Conservation (phyloP, 2,888 invertebrate species). For the Machimus rusticus region DNA sequence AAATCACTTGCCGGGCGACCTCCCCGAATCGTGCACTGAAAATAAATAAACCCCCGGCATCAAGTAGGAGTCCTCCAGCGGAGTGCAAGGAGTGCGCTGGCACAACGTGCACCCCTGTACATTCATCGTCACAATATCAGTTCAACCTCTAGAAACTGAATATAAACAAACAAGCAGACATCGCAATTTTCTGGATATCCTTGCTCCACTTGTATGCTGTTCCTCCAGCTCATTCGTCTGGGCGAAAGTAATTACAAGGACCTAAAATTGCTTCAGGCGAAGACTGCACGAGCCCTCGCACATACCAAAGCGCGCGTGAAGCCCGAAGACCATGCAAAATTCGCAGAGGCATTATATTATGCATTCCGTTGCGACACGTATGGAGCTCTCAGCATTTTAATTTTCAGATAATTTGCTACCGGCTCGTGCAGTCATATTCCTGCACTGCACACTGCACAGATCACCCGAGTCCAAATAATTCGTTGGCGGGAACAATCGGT, state of each 20-base stretch:
- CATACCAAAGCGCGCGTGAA: not conserved
- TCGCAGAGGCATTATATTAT: not conserved
- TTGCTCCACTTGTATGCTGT: slow-evolving; percentile 19
- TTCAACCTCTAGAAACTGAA: slow-evolving; percentile 23
- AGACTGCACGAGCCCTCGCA: slow-evolving; percentile 17
- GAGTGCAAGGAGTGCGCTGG: not conserved
- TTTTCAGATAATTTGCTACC: slow-evolving; percentile 36
- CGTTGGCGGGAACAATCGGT: not conserved
- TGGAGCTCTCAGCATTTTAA: slow-evolving; percentile 22
- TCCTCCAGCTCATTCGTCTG: slow-evolving; percentile 16
- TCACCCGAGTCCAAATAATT: not conserved
- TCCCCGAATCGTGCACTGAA: slow-evolving; percentile 17
- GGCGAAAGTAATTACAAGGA: slow-evolving; percentile 39
- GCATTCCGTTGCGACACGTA: slow-evolving; percentile 31
- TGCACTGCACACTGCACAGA: not conserved
- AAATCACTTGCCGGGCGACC: slow-evolving; percentile 33
- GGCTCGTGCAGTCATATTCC: not conserved
- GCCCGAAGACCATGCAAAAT: slow-evolving; percentile 23
- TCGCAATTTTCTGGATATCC: slow-evolving; percentile 38
- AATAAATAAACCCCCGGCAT: slow-evolving; percentile 8
- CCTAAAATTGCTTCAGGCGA: slow-evolving; percentile 32
- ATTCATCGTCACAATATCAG: slow-evolving; percentile 20
- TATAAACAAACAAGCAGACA: slow-evolving; percentile 37
- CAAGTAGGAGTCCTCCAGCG: not conserved
- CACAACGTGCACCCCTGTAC: not conserved